Percentiles rank a stretch among this genome's conserved stretches.
Conservation (phyloP, 2,888 invertebrate genomes). For the Lapara coniferarum region DNA sequence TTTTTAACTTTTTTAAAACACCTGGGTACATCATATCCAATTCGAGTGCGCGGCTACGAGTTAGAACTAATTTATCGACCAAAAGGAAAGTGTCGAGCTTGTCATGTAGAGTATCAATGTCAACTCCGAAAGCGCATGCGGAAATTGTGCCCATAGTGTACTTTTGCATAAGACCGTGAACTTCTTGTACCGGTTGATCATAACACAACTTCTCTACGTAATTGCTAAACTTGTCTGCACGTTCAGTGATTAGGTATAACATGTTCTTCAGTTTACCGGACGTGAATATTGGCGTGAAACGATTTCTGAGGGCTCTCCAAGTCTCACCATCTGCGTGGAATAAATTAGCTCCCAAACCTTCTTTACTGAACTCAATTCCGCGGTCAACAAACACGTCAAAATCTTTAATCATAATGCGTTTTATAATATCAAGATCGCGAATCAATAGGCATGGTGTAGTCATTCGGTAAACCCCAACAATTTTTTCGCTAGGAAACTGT, state of each 20-base stretch:
- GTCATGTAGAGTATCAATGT: constrained; percentile 35
- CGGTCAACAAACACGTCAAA: constrained; percentile 58
- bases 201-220: constrained; percentile 38
- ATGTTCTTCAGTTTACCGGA: constrained; percentile 44
- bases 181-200: constrained; percentile 42
- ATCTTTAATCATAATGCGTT: constrained; percentile 61
- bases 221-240: constrained; percentile 49
- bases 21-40: constrained; percentile 55
- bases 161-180: constrained; percentile 46
- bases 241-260: constrained; percentile 53
- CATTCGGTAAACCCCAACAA: constrained; percentile 60
- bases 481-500: constrained; percentile 54
- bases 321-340: constrained; percentile 31
- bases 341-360: constrained; percentile 35
- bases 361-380: constrained; percentile 52
- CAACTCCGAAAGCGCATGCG: constrained; percentile 55
- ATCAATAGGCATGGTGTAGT: constrained; percentile 54
- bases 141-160: constrained; percentile 53
- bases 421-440: constrained; percentile 36
- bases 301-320: constrained; percentile 30
- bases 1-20: constrained; percentile 33
- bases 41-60: no score
- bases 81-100: no score
- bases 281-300: constrained; percentile 33
- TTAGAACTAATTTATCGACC: no score